phyloP scores from a whole-genome alignment of 1,140 invertebrate species.

The Rhagoletis zephyria region DNA sequence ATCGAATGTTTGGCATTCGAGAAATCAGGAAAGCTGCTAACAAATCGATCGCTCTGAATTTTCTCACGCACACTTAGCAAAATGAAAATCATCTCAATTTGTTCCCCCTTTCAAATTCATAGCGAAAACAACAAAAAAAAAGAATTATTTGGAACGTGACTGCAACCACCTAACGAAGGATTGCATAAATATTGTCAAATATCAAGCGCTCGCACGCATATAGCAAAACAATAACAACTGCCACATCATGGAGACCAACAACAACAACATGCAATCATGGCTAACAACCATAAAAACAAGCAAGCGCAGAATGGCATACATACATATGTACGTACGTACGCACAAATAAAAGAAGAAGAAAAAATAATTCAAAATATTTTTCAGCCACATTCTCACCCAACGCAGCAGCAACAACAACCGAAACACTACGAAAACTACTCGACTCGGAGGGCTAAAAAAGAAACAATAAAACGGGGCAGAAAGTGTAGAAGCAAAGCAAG shows the following conservation, averaged over 20 bases:
- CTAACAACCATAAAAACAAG: slow-evolving; percentile 8
- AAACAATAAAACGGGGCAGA: neutral
- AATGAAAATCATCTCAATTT: neutral
- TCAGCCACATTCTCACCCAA: neutral
- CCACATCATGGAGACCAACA: slow-evolving; percentile 11
- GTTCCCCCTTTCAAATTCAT: neutral
- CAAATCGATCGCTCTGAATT: slow-evolving; percentile 7
- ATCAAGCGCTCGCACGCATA: neutral
- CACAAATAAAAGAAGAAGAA: neutral
- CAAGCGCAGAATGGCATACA: neutral
- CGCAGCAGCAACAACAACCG: neutral
- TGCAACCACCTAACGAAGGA: slow-evolving; percentile 55
- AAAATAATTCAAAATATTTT: slow-evolving; percentile 34
- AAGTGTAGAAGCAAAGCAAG: neutral
- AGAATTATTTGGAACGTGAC: slow-evolving; percentile 58
- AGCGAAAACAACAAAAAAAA: neutral
- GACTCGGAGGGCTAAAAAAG: slow-evolving; percentile 37
- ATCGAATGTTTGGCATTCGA: slow-evolving; percentile 12
- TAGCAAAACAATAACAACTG: slow-evolving; percentile 29
- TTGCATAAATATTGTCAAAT: slow-evolving; percentile 56
- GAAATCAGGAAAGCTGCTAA: neutral
- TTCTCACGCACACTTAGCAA: slow-evolving; percentile 42
- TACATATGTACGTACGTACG: neutral
- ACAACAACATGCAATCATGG: neutral
- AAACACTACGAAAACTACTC: slow-evolving; percentile 50